These are phyloP conservation scores for Leptarthrus brevirostris DNA, from an alignment of 2,888 invertebrate genomes.

Conservation along the genomic window DNA sequence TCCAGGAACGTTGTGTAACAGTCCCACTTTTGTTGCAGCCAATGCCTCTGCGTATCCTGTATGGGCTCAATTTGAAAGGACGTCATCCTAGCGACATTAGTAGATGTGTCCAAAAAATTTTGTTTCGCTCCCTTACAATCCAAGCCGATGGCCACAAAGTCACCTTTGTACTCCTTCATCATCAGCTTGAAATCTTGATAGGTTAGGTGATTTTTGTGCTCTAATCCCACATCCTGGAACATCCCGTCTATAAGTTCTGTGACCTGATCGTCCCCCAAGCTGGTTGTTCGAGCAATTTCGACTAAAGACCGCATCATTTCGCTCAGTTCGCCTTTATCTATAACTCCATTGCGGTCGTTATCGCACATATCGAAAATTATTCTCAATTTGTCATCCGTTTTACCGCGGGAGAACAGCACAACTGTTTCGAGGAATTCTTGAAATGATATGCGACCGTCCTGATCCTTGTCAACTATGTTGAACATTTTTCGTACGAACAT, in stretches of 20 bases:
- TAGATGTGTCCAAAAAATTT: conserved; percentile 93
- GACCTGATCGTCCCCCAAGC: conserved; percentile 88
- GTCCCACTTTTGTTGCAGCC: conserved; percentile 84
- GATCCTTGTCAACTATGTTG: conserved; percentile 94
- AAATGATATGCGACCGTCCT: conserved; percentile 93
- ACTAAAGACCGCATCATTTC: conserved; percentile 94
- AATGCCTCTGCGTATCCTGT: conserved; percentile 77
- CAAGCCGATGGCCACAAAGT: conserved; percentile 92
- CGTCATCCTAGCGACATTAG: conserved; percentile 94
- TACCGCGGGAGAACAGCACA: conserved; percentile 89
- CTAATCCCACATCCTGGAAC: conserved; percentile 91
- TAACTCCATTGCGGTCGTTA: conserved; percentile 92
- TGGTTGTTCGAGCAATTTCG: conserved; percentile 92
- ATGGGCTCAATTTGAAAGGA: conserved; percentile 91
- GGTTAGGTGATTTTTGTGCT: conserved; percentile 89
- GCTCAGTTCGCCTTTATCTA: conserved; percentile 91
- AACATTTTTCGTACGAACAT: conserved; percentile 98
- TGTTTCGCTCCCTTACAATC: conserved; percentile 96
- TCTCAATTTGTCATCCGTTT: conserved; percentile 91
- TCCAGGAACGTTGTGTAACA: conserved; percentile 90
- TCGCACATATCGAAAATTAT: conserved; percentile 99
- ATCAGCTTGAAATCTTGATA: conserved; percentile 93
- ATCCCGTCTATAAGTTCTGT: conserved; percentile 94
- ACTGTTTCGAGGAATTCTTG: conserved; percentile 96
- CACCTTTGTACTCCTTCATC: conserved; percentile 97